Percentiles rank a stretch among this genome's conserved stretches.
These are phyloP conservation scores for Anarrhichthys ocellatus DNA, from an alignment of 2,113 vertebrate genomes.

Conservation along the genomic window DNA sequence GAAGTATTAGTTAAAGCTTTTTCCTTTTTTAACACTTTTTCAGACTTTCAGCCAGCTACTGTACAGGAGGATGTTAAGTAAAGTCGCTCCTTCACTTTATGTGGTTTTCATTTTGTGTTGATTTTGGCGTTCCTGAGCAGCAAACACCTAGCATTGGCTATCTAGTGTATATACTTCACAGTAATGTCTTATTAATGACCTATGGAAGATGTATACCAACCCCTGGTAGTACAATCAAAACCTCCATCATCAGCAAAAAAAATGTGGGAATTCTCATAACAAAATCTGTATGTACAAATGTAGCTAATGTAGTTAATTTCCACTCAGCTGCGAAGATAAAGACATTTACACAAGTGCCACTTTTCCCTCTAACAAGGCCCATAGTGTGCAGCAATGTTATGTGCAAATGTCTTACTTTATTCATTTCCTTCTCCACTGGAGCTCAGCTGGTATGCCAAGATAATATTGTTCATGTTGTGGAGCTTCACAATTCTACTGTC, in stretches of 20 bases:
- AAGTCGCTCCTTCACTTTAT: no score
- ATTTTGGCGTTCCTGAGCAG: not conserved
- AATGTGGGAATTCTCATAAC: not conserved
- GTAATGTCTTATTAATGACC: no score
- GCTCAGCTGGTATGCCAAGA: conserved; percentile 69
- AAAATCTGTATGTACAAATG: not conserved
- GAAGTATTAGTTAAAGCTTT: not conserved
- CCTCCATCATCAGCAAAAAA: not conserved
- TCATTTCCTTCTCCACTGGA: conserved; percentile 50
- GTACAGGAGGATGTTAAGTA: not conserved
- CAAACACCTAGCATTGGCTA: no score
- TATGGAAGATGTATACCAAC: not conserved
- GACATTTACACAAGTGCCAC: conserved; percentile 34
- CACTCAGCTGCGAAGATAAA: conserved; percentile 2
- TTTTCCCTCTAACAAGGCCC: conserved; percentile 15
- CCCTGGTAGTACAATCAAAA: not conserved
- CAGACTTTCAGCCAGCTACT: not conserved
- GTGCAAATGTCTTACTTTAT: conserved; percentile 51
- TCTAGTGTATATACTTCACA: no score
- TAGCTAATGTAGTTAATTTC: conserved; percentile 6
- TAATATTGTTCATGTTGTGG: conserved; percentile 63
- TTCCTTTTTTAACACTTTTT: not conserved
- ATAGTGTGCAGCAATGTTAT: conserved; percentile 34
- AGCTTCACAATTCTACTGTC: conserved; percentile 44
- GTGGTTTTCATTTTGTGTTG: not conserved